Percentiles rank a stretch among this genome's conserved stretches.
Conservation (phyloP, 2,797 vertebrate species). For the Valencia hispanica region DNA sequence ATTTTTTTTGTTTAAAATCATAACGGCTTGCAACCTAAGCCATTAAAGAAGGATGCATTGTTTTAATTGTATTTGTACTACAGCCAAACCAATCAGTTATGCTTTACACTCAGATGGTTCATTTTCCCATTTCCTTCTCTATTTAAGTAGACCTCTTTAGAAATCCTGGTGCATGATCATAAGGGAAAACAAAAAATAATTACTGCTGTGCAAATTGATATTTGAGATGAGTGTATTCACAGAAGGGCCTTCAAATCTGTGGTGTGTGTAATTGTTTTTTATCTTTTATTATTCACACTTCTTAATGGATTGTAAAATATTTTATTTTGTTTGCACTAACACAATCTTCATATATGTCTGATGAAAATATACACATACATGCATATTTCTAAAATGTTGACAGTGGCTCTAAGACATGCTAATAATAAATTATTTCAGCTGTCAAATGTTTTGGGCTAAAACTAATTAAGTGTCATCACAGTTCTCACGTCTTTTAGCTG, state of each 20-base stretch:
- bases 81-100: background rate
- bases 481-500: conserved; percentile 9
- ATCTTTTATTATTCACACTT: background rate
- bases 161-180: background rate
- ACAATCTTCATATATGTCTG: background rate
- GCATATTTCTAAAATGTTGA: background rate
- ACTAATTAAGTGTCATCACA: conserved; percentile 3
- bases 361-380: background rate
- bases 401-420: background rate
- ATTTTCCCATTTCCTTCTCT: background rate
- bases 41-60: no score
- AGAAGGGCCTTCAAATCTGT: background rate
- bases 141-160: background rate
- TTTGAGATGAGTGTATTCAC: background rate
- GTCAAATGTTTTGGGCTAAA: background rate
- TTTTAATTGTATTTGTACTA: background rate
- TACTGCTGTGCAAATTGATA: background rate
- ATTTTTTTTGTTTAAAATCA: no score
- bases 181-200: background rate
- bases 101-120: background rate
- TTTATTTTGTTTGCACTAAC: background rate
- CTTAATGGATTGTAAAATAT: background rate
- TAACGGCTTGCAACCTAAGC: no score
- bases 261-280: background rate
- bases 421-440: background rate